These are phyloP conservation scores for Chromis chromis DNA, from an alignment of 2,797 vertebrate genomes.

Conservation along the genomic window DNA sequence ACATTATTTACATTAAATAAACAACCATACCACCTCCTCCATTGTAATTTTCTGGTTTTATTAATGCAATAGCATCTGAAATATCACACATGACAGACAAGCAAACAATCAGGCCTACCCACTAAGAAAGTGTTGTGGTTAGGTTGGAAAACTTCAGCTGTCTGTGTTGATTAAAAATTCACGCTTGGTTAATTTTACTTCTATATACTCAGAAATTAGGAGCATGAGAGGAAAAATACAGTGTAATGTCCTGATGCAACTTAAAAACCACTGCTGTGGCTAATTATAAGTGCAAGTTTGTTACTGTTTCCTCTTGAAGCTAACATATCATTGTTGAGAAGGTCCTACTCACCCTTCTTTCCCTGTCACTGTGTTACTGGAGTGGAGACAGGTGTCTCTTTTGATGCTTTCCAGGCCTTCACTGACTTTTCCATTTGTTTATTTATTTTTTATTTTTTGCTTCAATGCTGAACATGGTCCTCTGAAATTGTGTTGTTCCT, in stretches of 20 bases:
- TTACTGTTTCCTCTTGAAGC: constrained; percentile 13
- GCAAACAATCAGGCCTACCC: constrained; percentile 4
- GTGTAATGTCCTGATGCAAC: not conserved
- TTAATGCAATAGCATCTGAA: not conserved
- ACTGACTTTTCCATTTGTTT: constrained; percentile 47
- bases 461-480: constrained; percentile 50
- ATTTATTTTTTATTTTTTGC: constrained; percentile 48
- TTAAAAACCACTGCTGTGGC: not conserved
- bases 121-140: no score
- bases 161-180: not conserved
- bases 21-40: not conserved
- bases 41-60: constrained; percentile 2
- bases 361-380: constrained; percentile 69
- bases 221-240: not conserved
- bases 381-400: constrained; percentile 76
- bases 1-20: constrained; percentile 15
- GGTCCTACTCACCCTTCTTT: constrained; percentile 46
- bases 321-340: constrained; percentile 42
- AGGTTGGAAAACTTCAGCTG: not conserved
- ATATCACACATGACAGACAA: not conserved
- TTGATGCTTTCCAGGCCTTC: constrained; percentile 57
- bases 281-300: constrained; percentile 20
- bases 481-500: constrained; percentile 74
- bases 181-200: not conserved
- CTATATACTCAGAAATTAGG: not conserved